Evolutionary conservation across 2,797 vertebrate species (phyloP), one percentile per base, ranked within the genome.

Genomic region (Acipenser transmontanus): DNA sequence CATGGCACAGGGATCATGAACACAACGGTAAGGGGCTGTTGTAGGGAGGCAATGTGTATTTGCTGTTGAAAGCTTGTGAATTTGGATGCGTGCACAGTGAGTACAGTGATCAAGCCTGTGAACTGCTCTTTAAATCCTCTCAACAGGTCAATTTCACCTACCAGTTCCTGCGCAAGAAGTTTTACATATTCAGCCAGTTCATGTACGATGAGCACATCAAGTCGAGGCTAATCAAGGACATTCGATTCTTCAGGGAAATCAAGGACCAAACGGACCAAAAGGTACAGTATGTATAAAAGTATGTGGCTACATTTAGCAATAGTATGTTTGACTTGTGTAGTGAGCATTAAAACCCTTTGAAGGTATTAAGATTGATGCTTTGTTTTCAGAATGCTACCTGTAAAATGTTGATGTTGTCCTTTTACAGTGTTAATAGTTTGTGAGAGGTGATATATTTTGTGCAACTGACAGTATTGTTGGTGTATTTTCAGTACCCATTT

Each of bases 171-270:
- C 93, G 92, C 70, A 99, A 99, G 81, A 99, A 99, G 76, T 99
- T 99, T 77, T 99, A 98, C 84, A 99, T 99, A 80, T 99, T 99
- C 85, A 99, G 97, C 75, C 97, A 99, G 73, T 99, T 99, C 73
- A 99, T 99, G 97, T 99, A 99, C 50, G 97, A 99, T 63, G 97
- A 99, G 70, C 97, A 99, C 86, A 99, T 99, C 80, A 99, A 99
- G 80, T 99, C 97, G 76, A 91, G 97, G 68, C 89, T 99, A 76
- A 99, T 99, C 81, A 99, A 99, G 81, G 97, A 99, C 83, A 99
- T 99, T 70, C 91, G 97, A 60, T 98, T 97, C 91, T 99, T 98
- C 83, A 92, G 94, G 76, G 97, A 99, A 84, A 93, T 94, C 17
- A 99, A 99, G 73, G 97, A 99, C 81, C 93, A 99, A 86, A 94